These are phyloP conservation scores for Trigoniulus corallinus DNA, from an alignment of 1,140 invertebrate species.

Conservation along the genomic window DNA sequence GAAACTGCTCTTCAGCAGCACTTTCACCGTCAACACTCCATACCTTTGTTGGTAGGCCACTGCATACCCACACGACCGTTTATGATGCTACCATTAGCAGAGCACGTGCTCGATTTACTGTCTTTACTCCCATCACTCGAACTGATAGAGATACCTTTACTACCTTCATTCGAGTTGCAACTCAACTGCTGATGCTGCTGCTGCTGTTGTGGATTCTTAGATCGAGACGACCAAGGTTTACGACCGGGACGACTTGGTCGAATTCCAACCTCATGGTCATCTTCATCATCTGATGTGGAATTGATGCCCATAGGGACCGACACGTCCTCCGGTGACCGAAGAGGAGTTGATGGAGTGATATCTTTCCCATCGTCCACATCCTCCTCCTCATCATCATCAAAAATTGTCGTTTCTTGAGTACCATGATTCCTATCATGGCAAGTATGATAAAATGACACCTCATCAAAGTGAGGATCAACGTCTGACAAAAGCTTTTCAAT, in stretches of 20 bases:
- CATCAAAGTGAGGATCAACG: slow-evolving; percentile 37
- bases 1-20: no score
- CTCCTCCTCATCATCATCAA: slow-evolving; percentile 9
- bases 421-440: slow-evolving; percentile 25
- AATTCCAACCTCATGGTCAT: slow-evolving; percentile 6
- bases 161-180: no score
- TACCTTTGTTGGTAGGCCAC: background rate
- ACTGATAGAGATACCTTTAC: slow-evolving; percentile 15
- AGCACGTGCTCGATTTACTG: slow-evolving; percentile 26
- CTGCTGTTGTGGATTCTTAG: slow-evolving; percentile 13
- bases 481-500: slow-evolving; percentile 35
- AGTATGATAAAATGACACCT: slow-evolving; percentile 60
- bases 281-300: slow-evolving; percentile 9
- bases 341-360: slow-evolving; percentile 9
- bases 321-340: slow-evolving; percentile 1
- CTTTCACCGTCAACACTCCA: background rate
- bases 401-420: slow-evolving; percentile 35
- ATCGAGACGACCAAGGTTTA: slow-evolving; percentile 10
- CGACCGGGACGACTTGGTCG: slow-evolving; percentile 8
- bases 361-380: slow-evolving; percentile 8
- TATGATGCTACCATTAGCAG: slow-evolving; percentile 23
- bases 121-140: slow-evolving; percentile 25
- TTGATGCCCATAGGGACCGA: background rate
- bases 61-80: background rate
- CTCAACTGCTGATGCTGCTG: slow-evolving; percentile 17